phyloP scores from a whole-genome alignment of 2,113 vertebrate genomes.

The Lepisosteus osseus region DNA sequence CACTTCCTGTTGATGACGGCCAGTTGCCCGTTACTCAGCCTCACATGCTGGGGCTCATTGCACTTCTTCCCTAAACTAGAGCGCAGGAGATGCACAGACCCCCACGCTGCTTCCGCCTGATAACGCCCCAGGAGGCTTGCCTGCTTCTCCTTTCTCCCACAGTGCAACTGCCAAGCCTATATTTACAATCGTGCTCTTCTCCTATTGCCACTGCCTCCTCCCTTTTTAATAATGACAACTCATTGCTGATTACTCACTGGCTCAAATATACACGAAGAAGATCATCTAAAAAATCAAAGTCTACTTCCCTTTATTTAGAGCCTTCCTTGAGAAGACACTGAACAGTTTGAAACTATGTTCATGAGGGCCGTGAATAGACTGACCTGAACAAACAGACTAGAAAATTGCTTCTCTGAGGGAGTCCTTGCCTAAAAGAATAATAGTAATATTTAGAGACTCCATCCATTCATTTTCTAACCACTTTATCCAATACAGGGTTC shows the following conservation, averaged over 20 bases:
- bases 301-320: too few relatives aligned
- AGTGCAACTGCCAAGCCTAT: not conserved
- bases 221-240: not conserved
- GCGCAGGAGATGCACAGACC: conserved; percentile 8
- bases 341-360: too few relatives aligned
- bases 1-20: conserved; percentile 39
- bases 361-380: too few relatives aligned
- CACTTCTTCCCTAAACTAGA: conserved; percentile 38
- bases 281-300: not conserved
- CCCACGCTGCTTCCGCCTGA: conserved; percentile 15
- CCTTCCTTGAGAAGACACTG: not conserved
- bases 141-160: not conserved
- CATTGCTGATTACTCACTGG: not conserved
- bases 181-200: not conserved
- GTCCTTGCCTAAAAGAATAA: too few relatives aligned
- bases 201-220: not conserved
- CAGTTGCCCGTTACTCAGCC: conserved; percentile 31
- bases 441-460: too few relatives aligned
- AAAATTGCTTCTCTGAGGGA: too few relatives aligned
- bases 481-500: too few relatives aligned
- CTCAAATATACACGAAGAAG: too few relatives aligned
- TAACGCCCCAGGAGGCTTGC: not conserved
- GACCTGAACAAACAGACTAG: too few relatives aligned
- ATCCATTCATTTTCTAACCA: too few relatives aligned
- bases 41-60: conserved; percentile 21